Evolutionary conservation across 2,797 vertebrate genomes (phyloP), one percentile per base, ranked within the genome.

Genomic region (Zalophus californianus): DNA sequence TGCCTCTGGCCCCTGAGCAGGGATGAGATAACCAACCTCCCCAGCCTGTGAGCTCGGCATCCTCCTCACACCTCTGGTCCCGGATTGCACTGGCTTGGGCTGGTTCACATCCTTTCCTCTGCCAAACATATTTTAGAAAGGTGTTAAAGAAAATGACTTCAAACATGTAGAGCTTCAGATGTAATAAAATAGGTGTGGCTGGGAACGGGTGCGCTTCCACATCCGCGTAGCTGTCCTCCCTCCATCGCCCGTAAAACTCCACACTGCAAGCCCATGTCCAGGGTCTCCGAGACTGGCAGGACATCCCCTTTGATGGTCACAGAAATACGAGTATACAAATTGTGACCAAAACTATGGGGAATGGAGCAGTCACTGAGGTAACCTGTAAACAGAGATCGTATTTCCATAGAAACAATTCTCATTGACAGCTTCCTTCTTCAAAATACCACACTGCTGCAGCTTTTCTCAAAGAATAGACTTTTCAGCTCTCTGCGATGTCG

Each of bases 41-140:
- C 35, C 0, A 1, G 75, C 89, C 44, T 70, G 15, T 38, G 11
- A 44, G 21, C 54, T 44, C 35, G 7, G 62, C 25, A 48, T 44
- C 25, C 48, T n/a, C 20, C 38, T 23, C 5, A 12, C 20, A 38
- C 54, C 72, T 38, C 72, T 90, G 32, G 16, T 50, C 44, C 44
- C 48, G 11, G 73, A 41, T 80, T 79, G 20, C 50, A 82, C n/a
- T 27, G 23, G n/a, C 35, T 62, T 73, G 2, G 68, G 38, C 50
- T 92, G 13, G 20, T 77, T 85, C 38, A 20, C 35, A 82, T 52
- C 60, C 80, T 90, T 95, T 94, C 70, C 87, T 84, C 60, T 52
- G 5, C 5, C 58, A 70, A 35, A 68, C 58, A 5, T 70, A 70
- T 88, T 97, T 94, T 79, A 83, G 87, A 62, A 85, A 94, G 54